A percentile compares a stretch with the other conserved stretches of the same genome.
Conservation (phyloP, 2,113 vertebrate species). For the Peromyscus polionotus region DNA sequence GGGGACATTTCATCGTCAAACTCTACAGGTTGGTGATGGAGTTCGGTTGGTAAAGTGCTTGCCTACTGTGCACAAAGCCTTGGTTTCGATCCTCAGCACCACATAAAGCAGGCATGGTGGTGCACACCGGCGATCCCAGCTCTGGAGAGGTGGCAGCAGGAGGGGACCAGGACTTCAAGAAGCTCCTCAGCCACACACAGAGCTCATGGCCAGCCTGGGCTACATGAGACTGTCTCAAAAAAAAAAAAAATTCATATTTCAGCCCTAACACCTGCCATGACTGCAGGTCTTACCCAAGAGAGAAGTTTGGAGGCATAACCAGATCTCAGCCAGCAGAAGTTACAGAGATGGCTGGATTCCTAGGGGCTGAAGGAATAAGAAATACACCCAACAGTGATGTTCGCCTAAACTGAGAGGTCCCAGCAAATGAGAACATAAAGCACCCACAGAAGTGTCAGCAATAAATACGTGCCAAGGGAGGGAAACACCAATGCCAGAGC, state of each 20-base stretch:
- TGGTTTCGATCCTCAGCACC: background rate
- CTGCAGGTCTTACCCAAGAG: background rate
- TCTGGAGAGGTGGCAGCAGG: background rate
- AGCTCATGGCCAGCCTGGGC: background rate
- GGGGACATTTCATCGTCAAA: background rate
- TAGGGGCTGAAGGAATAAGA: background rate
- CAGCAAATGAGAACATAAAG: background rate
- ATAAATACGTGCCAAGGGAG: conserved; percentile 29
- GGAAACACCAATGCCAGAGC: background rate
- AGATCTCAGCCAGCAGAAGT: conserved; percentile 31
- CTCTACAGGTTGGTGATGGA: background rate
- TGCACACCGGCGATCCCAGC: background rate
- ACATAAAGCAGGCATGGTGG: background rate
- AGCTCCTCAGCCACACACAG: background rate
- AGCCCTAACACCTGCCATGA: background rate
- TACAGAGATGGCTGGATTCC: background rate
- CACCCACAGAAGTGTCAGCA: background rate
- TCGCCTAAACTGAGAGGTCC: background rate
- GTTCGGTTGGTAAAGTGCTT: background rate
- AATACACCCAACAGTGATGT: background rate
- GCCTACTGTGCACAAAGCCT: background rate
- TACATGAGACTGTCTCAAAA: background rate
- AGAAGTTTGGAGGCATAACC: background rate
- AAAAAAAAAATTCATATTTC: background rate
- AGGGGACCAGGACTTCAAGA: background rate